These are phyloP conservation scores for Megalops atlanticus DNA, from an alignment of 2,113 vertebrate species.

Conservation along the genomic window DNA sequence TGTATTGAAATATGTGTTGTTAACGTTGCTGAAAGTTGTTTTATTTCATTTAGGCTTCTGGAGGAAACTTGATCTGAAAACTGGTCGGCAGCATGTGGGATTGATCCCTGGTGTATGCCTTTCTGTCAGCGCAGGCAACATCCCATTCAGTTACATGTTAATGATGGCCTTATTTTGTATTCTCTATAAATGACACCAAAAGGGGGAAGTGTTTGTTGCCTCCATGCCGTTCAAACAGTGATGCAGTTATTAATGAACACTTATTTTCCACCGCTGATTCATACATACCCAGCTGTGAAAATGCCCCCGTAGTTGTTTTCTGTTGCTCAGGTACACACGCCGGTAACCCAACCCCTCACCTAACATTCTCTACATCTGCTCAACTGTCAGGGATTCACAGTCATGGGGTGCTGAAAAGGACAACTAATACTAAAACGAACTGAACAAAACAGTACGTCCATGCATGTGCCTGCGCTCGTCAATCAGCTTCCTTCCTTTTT, in stretches of 20 bases:
- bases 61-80: no score
- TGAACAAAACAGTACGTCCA: not conserved
- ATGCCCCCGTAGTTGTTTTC: not conserved
- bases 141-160: not conserved
- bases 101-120: no score
- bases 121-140: no score
- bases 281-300: not conserved
- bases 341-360: not conserved
- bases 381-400: not conserved
- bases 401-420: not conserved
- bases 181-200: not conserved
- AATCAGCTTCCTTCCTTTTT: slow-evolving; percentile 6
- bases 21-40: not conserved
- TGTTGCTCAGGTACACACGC: not conserved
- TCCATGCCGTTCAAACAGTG: not conserved
- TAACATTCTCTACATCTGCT: not conserved
- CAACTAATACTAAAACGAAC: not conserved
- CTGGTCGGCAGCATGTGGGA: no score
- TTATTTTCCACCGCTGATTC: not conserved
- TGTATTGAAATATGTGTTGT: not conserved
- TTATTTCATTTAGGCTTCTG: not conserved
- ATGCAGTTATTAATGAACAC: not conserved
- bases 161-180: not conserved
- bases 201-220: not conserved
- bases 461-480: not conserved